phyloP scores from a whole-genome alignment of 2,113 vertebrate genomes.

The Lophura nycthemera region DNA sequence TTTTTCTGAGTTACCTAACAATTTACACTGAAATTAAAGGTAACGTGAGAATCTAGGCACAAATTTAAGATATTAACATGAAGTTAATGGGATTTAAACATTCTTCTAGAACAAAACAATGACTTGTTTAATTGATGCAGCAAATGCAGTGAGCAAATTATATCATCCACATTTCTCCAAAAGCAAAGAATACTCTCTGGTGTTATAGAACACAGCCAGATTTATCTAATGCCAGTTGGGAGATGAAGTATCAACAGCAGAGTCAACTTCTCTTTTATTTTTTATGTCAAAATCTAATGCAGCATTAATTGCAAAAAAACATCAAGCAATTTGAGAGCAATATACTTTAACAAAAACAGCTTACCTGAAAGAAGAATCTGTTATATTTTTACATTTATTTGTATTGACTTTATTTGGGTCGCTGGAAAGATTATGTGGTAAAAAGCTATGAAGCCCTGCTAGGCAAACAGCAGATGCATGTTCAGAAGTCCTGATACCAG shows the following conservation, averaged over 20 bases:
- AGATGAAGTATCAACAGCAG: slow-evolving; percentile 28
- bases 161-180: slow-evolving; percentile 13
- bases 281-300: slow-evolving; percentile 36
- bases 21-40: background rate
- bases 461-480: background rate
- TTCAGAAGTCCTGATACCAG: background rate
- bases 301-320: slow-evolving; percentile 4
- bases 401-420: background rate
- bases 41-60: background rate
- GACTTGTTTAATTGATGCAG: slow-evolving; percentile 33
- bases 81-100: background rate
- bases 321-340: slow-evolving; percentile 43
- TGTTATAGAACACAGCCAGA: slow-evolving; percentile 37
- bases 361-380: slow-evolving; percentile 45
- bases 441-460: background rate
- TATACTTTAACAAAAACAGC: background rate
- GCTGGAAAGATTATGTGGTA: slow-evolving; percentile 41
- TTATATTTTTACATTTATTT: background rate
- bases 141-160: slow-evolving; percentile 38
- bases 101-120: background rate
- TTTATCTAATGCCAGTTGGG: slow-evolving; percentile 37
- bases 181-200: slow-evolving; percentile 26
- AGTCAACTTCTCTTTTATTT: slow-evolving; percentile 19
- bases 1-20: background rate
- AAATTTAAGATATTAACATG: background rate